These are phyloP conservation scores for Enteromius unitaeniatus DNA, from an alignment of 2,797 vertebrate genomes.

Conservation along the genomic window DNA sequence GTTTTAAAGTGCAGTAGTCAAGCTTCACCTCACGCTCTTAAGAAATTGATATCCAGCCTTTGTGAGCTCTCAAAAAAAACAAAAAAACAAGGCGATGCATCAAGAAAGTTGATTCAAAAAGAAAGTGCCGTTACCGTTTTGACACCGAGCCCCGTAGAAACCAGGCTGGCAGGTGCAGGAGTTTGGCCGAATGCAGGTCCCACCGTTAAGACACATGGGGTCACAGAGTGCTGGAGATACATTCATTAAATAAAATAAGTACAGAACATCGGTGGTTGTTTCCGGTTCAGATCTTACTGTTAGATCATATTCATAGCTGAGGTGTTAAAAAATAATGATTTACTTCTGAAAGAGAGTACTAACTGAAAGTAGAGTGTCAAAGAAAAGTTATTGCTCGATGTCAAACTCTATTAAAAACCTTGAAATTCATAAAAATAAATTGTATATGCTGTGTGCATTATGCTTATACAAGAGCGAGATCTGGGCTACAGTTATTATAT, in stretches of 20 bases:
- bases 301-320: background rate
- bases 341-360: background rate
- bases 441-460: too few relatives aligned
- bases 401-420: too few relatives aligned
- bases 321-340: background rate
- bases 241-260: background rate
- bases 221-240: slow-evolving; percentile 77
- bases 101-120: background rate
- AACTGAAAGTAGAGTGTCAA: background rate
- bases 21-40: slow-evolving; percentile 4
- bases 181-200: slow-evolving; percentile 74
- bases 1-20: slow-evolving; percentile 12
- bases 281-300: background rate
- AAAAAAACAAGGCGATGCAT: background rate
- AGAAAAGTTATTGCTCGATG: background rate
- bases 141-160: slow-evolving; percentile 83
- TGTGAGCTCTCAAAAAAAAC: background rate
- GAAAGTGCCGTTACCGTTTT: slow-evolving; percentile 75
- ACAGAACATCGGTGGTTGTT: background rate
- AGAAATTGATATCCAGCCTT: slow-evolving; percentile 3
- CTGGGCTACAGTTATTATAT: too few relatives aligned
- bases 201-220: slow-evolving; percentile 83
- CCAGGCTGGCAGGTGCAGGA: slow-evolving; percentile 78
- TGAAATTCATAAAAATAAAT: too few relatives aligned
- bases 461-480: too few relatives aligned